Conservation (phyloP, 2,888 invertebrate species). For the Drosophila prostipennis region DNA sequence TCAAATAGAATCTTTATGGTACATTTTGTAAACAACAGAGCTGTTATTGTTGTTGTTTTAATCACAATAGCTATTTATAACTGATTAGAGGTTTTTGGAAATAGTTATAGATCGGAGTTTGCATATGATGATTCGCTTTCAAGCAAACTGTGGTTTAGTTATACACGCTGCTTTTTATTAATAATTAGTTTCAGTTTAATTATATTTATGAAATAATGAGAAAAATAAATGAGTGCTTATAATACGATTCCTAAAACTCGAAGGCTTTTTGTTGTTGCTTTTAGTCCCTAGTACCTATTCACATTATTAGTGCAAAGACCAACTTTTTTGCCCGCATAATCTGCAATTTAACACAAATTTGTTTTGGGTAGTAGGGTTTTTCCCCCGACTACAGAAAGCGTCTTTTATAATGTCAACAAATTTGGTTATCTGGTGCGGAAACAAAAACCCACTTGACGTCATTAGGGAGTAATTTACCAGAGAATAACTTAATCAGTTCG, state of each 20-base stretch:
- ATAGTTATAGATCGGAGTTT: too few species aligned
- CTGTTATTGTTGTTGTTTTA: not conserved
- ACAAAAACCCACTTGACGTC: slow-evolving; percentile 2
- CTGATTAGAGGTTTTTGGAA: not conserved
- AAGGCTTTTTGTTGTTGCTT: too few species aligned
- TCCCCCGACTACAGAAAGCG: not conserved
- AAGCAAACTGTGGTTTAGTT: too few species aligned
- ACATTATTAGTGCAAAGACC: not conserved
- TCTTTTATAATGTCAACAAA: slow-evolving; percentile 13
- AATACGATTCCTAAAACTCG: too few species aligned
- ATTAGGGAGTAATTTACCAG: not conserved
- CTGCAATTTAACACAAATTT: not conserved
- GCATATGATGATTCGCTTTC: too few species aligned
- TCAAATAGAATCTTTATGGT: slow-evolving; percentile 16
- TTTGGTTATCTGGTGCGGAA: slow-evolving; percentile 14
- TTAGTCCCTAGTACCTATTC: too few species aligned
- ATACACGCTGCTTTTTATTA: too few species aligned
- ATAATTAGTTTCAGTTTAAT: too few species aligned
- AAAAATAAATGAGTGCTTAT: too few species aligned
- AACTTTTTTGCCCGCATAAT: not conserved
- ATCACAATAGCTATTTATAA: not conserved
- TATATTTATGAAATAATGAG: too few species aligned
- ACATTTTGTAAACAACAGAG: slow-evolving; percentile 26
- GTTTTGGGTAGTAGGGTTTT: not conserved
- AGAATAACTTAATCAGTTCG: not conserved